A percentile compares a stretch with the other conserved stretches of the same genome.
These are phyloP conservation scores for Ceratina calcarata DNA, from an alignment of 1,140 invertebrate species.

Conservation along the genomic window DNA sequence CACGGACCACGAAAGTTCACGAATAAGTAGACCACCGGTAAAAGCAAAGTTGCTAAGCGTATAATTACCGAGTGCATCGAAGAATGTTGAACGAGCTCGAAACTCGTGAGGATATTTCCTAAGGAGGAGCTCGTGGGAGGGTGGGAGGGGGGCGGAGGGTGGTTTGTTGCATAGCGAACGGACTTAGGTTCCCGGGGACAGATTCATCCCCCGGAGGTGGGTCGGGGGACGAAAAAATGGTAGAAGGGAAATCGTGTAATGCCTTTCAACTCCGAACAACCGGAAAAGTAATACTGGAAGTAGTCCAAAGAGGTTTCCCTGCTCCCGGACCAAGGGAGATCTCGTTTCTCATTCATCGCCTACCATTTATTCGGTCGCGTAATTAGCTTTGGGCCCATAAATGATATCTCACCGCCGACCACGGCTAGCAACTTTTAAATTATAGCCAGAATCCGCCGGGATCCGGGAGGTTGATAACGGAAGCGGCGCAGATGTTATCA, in stretches of 20 bases:
- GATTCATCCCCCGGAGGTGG: not conserved
- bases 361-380: conserved; percentile 30
- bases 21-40: conserved; percentile 61
- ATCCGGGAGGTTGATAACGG: conserved; percentile 5
- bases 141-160: not conserved
- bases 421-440: conserved; percentile 40
- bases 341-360: conserved; percentile 34
- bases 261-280: conserved; percentile 31
- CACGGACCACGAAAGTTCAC: conserved; percentile 44
- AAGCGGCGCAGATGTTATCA: conserved; percentile 31
- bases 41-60: conserved; percentile 65
- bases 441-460: not conserved
- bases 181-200: conserved; percentile 17
- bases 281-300: conserved; percentile 43
- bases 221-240: not conserved
- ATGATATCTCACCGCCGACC: conserved; percentile 16
- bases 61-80: conserved; percentile 54
- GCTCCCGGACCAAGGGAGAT: not conserved
- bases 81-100: conserved; percentile 39
- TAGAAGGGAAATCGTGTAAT: conserved; percentile 45
- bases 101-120: conserved; percentile 40
- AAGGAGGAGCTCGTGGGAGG: conserved; percentile 13
- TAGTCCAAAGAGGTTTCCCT: not conserved
- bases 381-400: conserved; percentile 29
- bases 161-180: not conserved